A percentile compares a stretch with the other conserved stretches of the same genome.
These are phyloP conservation scores for Galeopterus variegatus DNA, from an alignment of 2,113 vertebrate genomes.

Conservation along the genomic window DNA sequence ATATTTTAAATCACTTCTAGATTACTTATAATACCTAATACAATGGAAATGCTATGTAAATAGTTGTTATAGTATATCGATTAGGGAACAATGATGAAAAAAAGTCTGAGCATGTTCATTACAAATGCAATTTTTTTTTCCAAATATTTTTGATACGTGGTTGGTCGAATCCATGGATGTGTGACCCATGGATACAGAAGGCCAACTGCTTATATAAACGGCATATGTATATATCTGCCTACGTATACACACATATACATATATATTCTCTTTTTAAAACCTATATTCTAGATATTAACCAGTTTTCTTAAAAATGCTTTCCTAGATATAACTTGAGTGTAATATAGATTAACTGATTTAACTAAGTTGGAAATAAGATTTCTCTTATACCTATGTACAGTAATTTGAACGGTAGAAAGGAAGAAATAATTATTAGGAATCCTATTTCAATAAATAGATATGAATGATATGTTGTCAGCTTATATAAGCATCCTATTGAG, in stretches of 20 bases:
- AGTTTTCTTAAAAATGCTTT: not conserved
- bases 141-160: too few relatives aligned
- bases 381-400: not conserved
- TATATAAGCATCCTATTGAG: not conserved
- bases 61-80: too few relatives aligned
- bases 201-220: too few relatives aligned
- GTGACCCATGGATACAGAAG: too few relatives aligned
- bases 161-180: too few relatives aligned
- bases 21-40: too few relatives aligned
- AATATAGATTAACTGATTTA: not conserved
- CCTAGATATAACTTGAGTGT: not conserved
- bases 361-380: not conserved
- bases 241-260: too few relatives aligned
- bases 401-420: not conserved
- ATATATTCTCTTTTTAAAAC: not conserved
- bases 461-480: not conserved
- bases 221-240: not conserved
- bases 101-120: too few relatives aligned
- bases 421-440: not conserved
- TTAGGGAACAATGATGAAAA: too few relatives aligned
- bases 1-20: too few relatives aligned
- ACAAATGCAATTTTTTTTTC: too few relatives aligned
- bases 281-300: not conserved
- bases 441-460: not conserved
- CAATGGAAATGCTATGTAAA: too few relatives aligned